A percentile compares a stretch with the other conserved stretches of the same genome.
Evolutionary conservation across 2,113 vertebrate genomes (phyloP).

Genomic region (Poecilia latipinna): DNA sequence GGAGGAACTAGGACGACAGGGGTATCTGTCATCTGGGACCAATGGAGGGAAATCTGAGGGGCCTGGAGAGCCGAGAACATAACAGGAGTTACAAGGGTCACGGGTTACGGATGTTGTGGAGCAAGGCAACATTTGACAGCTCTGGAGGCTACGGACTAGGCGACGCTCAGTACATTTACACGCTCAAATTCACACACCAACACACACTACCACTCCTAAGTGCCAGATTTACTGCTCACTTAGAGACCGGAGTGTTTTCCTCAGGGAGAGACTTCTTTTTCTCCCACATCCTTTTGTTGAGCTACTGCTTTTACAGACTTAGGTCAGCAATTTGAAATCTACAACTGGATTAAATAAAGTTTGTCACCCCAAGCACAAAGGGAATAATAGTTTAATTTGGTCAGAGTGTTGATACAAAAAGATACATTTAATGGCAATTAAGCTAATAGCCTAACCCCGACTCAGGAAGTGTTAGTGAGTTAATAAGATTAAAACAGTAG

Average conservation of each 20-base stretch:
- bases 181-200: constrained; percentile 45
- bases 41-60: constrained; percentile 50
- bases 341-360: constrained; percentile 1
- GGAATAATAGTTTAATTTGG: constrained; percentile 5
- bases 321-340: constrained; percentile 11
- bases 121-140: constrained; percentile 55
- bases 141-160: constrained; percentile 48
- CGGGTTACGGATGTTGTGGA: constrained; percentile 60
- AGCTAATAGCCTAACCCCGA: background rate
- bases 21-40: constrained; percentile 52
- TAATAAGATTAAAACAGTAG: background rate
- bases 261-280: constrained; percentile 29
- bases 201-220: constrained; percentile 31
- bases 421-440: background rate
- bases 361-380: background rate
- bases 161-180: constrained; percentile 56
- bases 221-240: constrained; percentile 72
- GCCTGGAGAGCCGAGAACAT: constrained; percentile 61
- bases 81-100: constrained; percentile 75
- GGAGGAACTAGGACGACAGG: constrained; percentile 42
- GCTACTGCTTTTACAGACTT: constrained; percentile 18
- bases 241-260: constrained; percentile 53
- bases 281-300: background rate
- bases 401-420: background rate
- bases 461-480: constrained; percentile 4